phyloP scores from a whole-genome alignment of 2,888 invertebrate species.

The Andrena praecox region DNA sequence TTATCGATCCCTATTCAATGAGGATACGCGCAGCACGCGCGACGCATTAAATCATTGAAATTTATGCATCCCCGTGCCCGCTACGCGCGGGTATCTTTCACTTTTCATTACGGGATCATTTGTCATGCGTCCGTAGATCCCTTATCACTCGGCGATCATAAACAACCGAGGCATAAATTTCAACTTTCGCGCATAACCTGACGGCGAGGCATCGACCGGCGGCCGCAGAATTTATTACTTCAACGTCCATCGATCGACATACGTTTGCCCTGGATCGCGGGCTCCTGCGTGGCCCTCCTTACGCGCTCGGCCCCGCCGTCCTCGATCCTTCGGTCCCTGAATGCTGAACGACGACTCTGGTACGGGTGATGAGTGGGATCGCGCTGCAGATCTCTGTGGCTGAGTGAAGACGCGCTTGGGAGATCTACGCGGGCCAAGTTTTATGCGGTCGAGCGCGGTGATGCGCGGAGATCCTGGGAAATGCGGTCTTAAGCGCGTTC shows the following conservation, averaged over 20 bases:
- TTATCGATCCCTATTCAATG: constrained; percentile 82
- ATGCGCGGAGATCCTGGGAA: too few relatives aligned
- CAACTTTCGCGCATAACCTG: constrained; percentile 85
- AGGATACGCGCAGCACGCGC: constrained; percentile 76
- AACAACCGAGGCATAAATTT: constrained; percentile 85
- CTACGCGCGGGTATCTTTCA: constrained; percentile 84
- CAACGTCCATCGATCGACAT: constrained; percentile 76
- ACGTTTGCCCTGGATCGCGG: constrained; percentile 78
- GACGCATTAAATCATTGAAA: constrained; percentile 85
- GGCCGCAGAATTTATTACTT: constrained; percentile 82
- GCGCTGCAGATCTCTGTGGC: too few relatives aligned
- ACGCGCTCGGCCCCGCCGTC: too few relatives aligned
- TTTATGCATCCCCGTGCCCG: constrained; percentile 81
- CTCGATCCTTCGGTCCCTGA: neutral
- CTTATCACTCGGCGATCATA: constrained; percentile 85
- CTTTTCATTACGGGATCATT: constrained; percentile 85
- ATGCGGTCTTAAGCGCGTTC: too few relatives aligned
- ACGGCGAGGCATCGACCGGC: constrained; percentile 82
- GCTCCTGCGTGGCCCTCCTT: constrained; percentile 58
- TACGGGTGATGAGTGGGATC: too few relatives aligned
- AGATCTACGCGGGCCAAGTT: too few relatives aligned
- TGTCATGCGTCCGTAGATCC: constrained; percentile 84
- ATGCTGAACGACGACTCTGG: neutral
- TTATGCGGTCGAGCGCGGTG: too few relatives aligned
- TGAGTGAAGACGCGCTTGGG: too few relatives aligned